Base-by-base conservation (phyloP, 2,113 vertebrate species). In the Antennarius striatus region DNA sequence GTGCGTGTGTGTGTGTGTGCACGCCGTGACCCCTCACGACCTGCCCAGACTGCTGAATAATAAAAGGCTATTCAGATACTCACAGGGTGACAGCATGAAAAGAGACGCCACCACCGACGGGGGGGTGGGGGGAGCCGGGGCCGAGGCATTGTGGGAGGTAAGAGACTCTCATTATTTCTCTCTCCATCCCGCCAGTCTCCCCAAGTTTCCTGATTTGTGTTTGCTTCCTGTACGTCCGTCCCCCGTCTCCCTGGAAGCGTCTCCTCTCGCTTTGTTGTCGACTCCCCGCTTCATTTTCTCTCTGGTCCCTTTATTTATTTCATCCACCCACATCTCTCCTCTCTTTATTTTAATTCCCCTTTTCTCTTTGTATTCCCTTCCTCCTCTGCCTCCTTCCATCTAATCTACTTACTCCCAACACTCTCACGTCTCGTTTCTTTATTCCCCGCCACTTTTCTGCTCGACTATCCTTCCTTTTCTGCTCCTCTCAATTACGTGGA, bases 41-140 rank as follows among this genome's bases (percentile, higher is more conserved):
- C 91, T 79, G 58, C 73, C 68, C 82, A 84, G 81, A 77, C 86
- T 89, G 82, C 85, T 87, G 84, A 90, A 92, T 90, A 91, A 91
- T 90, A 90, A 87, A 87, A 89, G 84, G 71, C 84, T 85, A 87
- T 91, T 91, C 86, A 88, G 79, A 82, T 70, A 63, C 75, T 84
- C 79, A 22, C 63, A 56, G 64, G 62, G 73, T 82, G 86, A 88
- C 89, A 89, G 89, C 80, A 84, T 89, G 86, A 89, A 90, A 89
- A 85, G 84, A 84, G 75, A 75, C 85, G 81, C 73, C 73, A 57
- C 55, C 40, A 29, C 10, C 40, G 36, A 17, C 42, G 49, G 49
- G 50, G 30, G 29, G 15, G 53, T 36, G 16, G 12, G 56, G 48
- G 63, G 49, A 13, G 49, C 16, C 47, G n/a, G 57, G 45, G 71